Conservation (phyloP, 2,888 invertebrate species). For the Flexamia atlantica region DNA sequence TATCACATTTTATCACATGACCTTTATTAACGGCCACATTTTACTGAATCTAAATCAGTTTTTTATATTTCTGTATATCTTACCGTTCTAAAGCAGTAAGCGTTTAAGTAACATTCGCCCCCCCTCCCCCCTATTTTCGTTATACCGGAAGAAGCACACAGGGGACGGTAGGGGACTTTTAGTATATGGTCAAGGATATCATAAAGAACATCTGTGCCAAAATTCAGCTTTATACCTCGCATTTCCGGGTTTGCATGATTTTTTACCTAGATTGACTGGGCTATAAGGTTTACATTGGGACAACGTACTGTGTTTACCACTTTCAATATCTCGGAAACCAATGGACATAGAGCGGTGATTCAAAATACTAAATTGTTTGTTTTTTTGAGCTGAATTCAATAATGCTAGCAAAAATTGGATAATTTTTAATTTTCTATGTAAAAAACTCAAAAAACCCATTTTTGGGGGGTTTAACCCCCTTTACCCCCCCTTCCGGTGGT, state of each 20-base stretch:
- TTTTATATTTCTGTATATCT: constrained; percentile 23
- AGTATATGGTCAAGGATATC: constrained; percentile 43
- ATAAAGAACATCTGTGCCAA: constrained; percentile 24
- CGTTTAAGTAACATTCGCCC: constrained; percentile 37
- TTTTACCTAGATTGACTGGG: constrained; percentile 44
- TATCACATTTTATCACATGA: constrained; percentile 31
- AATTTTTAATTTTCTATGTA: too few species aligned
- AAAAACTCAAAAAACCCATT: too few species aligned
- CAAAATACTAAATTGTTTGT: too few species aligned
- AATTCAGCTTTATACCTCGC: constrained; percentile 47
- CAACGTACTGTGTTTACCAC: too few species aligned
- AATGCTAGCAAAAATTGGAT: too few species aligned
- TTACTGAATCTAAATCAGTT: constrained; percentile 34
- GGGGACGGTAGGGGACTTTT: constrained; percentile 49
- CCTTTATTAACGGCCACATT: constrained; percentile 32
- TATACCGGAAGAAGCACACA: constrained; percentile 47
- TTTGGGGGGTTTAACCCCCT: too few species aligned
- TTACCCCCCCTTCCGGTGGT: too few species aligned
- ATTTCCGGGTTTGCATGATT: constrained; percentile 43
- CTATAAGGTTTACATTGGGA: too few species aligned
- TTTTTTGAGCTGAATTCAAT: too few species aligned
- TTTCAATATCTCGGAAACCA: background rate
- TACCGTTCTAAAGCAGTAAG: constrained; percentile 22
- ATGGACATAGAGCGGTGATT: too few species aligned
- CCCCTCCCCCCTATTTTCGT: constrained; percentile 35